phyloP scores from a whole-genome alignment of 1,140 invertebrate species.

The Penaeus vannamei region DNA sequence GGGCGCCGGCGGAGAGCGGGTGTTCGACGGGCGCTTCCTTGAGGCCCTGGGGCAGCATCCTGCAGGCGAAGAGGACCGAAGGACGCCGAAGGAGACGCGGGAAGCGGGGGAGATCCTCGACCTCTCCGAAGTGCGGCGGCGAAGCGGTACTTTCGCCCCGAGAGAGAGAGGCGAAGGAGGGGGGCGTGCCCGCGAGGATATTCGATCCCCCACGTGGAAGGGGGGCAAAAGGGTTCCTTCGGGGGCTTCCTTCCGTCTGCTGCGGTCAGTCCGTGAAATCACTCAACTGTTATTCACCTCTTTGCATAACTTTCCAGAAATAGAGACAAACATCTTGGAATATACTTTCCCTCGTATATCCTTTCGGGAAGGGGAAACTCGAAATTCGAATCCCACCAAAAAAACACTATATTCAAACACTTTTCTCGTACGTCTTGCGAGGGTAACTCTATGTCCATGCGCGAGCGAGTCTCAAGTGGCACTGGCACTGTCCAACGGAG shows the following conservation, averaged over 20 bases:
- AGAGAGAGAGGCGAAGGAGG: no score
- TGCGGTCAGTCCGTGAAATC: neutral
- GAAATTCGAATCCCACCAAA: neutral
- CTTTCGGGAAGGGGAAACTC: neutral
- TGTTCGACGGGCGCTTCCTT: conserved; percentile 44
- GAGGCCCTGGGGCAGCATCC: conserved; percentile 56
- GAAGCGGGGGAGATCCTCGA: no score
- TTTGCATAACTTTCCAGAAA: no score
- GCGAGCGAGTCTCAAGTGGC: conserved; percentile 39
- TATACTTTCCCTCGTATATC: no score
- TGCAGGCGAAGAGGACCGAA: neutral
- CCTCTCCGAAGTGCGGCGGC: neutral
- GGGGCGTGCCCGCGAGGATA: no score
- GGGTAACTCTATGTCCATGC: conserved; percentile 37
- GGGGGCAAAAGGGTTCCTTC: neutral
- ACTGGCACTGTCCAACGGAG: conserved; percentile 43
- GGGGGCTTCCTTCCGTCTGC: neutral
- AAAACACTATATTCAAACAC: neutral
- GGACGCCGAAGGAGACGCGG: neutral
- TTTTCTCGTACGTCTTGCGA: neutral
- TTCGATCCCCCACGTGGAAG: no score
- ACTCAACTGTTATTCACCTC: conserved; percentile 22
- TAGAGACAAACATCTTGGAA: no score
- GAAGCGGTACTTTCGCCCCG: neutral
- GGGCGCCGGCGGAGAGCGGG: conserved; percentile 55